These are phyloP conservation scores for Irena cyanogastra DNA, from an alignment of 2,113 vertebrate genomes.

Conservation along the genomic window DNA sequence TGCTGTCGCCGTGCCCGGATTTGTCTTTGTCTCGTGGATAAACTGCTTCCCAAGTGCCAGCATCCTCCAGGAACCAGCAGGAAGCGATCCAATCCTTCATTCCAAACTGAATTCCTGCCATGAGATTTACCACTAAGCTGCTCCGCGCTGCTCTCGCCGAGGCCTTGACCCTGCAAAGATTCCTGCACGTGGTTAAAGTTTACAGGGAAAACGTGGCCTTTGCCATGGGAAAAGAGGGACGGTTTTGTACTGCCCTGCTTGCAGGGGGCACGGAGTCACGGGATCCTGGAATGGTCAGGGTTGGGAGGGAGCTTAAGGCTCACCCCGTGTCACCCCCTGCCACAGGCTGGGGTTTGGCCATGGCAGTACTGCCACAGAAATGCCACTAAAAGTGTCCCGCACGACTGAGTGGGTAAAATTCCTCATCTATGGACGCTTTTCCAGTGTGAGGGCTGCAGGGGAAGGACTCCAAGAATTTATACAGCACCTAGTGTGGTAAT, in stretches of 20 bases:
- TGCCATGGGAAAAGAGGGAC: accelerated
- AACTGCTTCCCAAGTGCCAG: not conserved
- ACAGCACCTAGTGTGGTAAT: accelerated
- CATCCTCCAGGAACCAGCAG: not conserved
- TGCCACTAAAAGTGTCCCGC: not conserved
- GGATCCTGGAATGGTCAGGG: accelerated
- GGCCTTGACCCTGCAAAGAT: not conserved
- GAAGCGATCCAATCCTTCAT: not conserved
- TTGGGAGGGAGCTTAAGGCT: not conserved
- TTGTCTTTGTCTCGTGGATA: not conserved
- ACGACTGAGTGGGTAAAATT: not conserved
- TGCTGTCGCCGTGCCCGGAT: not conserved
- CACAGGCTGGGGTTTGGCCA: not conserved
- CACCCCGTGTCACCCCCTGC: not conserved
- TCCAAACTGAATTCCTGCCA: not conserved
- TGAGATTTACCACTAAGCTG: not conserved
- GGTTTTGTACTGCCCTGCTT: not conserved
- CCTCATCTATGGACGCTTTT: accelerated
- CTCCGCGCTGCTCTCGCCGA: accelerated
- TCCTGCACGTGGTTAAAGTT: not conserved
- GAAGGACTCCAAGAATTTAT: not conserved
- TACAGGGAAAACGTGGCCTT: not conserved
- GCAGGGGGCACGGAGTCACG: not conserved
- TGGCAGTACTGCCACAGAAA: not conserved
- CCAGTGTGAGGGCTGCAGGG: not conserved